Percentiles rank a stretch among this genome's conserved stretches.
Evolutionary conservation across 2,113 vertebrate genomes (phyloP).

Genomic region (Shinisaurus crocodilurus): DNA sequence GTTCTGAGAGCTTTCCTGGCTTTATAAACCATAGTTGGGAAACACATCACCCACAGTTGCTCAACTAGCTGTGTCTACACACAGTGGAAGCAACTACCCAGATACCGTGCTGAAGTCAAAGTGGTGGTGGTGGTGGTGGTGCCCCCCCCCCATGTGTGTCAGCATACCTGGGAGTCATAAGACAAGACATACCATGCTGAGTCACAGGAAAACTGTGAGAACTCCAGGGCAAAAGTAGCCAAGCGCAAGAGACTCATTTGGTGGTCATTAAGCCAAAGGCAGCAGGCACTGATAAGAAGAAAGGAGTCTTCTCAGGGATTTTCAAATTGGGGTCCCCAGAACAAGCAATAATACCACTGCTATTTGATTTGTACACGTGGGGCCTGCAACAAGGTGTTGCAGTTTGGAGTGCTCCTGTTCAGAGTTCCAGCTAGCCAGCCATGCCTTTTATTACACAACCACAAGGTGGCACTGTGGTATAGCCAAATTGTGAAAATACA

Average conservation of each 20-base stretch:
- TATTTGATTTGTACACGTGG: no score
- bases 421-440: not conserved
- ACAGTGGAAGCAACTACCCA: not conserved
- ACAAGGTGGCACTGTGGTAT: no score
- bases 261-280: not conserved
- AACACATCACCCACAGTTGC: not conserved
- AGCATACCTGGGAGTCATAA: not conserved
- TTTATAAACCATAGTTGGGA: not conserved
- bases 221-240: not conserved
- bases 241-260: not conserved
- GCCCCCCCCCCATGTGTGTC: no score
- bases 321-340: not conserved
- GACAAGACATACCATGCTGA: not conserved
- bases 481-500: no score
- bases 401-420: not conserved
- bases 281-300: not conserved
- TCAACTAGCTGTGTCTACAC: not conserved
- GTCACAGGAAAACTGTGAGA: not conserved
- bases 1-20: not conserved
- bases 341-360: no score
- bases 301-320: not conserved
- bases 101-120: not conserved
- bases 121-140: no score
- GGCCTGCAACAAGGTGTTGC: no score
- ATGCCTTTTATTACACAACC: no score